Conservation (phyloP, 2,888 invertebrate species). For the Conistra vaccinii region DNA sequence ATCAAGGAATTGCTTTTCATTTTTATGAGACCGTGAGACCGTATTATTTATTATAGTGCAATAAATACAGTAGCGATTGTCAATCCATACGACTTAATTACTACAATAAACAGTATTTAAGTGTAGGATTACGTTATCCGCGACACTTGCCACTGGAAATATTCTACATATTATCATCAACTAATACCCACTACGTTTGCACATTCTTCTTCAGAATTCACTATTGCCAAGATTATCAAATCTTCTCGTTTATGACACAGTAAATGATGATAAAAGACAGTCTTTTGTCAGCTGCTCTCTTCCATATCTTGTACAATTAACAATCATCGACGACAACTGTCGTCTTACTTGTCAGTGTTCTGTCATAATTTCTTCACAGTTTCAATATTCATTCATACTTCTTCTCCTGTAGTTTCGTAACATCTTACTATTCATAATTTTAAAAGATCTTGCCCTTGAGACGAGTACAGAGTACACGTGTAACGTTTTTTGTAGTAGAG, state of each 20-base stretch:
- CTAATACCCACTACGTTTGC: not conserved
- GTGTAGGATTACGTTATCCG: conserved; percentile 51
- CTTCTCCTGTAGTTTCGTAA: conserved; percentile 16
- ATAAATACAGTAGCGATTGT: conserved; percentile 38
- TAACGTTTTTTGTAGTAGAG: conserved; percentile 36
- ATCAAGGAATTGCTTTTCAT: not conserved
- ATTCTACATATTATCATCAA: conserved; percentile 16
- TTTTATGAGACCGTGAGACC: conserved; percentile 7
- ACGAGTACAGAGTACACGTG: conserved; percentile 4
- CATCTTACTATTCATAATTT: conserved; percentile 18
- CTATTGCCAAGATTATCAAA: not conserved
- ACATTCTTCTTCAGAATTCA: conserved; percentile 1
- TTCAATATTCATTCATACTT: conserved; percentile 9
- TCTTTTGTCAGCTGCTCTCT: not conserved
- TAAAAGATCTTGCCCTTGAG: conserved; percentile 35
- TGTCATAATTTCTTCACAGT: not conserved
- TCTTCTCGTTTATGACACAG: too few relatives aligned
- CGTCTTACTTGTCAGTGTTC: not conserved
- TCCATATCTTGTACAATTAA: not conserved
- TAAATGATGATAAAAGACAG: too few relatives aligned
- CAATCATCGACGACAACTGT: not conserved
- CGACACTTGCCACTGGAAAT: conserved; percentile 33
- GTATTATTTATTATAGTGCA: conserved; percentile 1
- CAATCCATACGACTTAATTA: conserved; percentile 25
- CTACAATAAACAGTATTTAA: conserved; percentile 22